Base-by-base conservation (phyloP, 2,113 vertebrate species). In the Climacteris rufus region DNA sequence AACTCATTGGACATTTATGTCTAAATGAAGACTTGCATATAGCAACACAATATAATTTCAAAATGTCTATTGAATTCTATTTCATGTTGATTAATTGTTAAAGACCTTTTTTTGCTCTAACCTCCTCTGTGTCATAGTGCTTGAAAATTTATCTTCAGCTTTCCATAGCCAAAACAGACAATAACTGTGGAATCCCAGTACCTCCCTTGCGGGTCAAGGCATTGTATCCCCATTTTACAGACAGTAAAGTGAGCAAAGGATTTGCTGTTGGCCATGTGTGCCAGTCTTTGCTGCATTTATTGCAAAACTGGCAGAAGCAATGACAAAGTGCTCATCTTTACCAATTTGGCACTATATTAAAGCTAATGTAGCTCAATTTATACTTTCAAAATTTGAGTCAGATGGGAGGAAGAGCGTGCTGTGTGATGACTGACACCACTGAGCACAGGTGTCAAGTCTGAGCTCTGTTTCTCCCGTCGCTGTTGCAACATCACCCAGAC, bases 381-480 rank as follows among this genome's bases (percentile, higher is more conserved):
- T 40, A 20, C 17, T 53, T 59, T 9, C 39, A 63, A 31, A 39
- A 37, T 35, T 71, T 17, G 40, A 63, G n/a, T 76, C 53, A 79
- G 65, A 17, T 25, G 35, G 19, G 42, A 66, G 24, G 44, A 70
- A 91, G 47, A 56, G 25, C 0, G 0, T 57, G 25, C 25, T 53
- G 18, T 33, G 28, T 25, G 64, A 53, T 70, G 56, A 50, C 53
- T 77, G 90, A 60, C 47, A 63, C 19, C 35, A 39, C 20, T 57
- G 37, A 71, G 19, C 24, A 18, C 15, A 31, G 37, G 37, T 24
- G 39, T 61, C 74, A 39, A 42, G n/a, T 9, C 64, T 56, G 52
- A 77, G 63, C 18, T 40, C 1, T n/a, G 33, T 56, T 75, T 86
- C 71, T 89, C 44, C 70, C 0, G 0, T 72, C 0, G 0, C 35